Base-by-base conservation (phyloP, 2,888 invertebrate genomes). In the Gasteruption jaculator region DNA sequence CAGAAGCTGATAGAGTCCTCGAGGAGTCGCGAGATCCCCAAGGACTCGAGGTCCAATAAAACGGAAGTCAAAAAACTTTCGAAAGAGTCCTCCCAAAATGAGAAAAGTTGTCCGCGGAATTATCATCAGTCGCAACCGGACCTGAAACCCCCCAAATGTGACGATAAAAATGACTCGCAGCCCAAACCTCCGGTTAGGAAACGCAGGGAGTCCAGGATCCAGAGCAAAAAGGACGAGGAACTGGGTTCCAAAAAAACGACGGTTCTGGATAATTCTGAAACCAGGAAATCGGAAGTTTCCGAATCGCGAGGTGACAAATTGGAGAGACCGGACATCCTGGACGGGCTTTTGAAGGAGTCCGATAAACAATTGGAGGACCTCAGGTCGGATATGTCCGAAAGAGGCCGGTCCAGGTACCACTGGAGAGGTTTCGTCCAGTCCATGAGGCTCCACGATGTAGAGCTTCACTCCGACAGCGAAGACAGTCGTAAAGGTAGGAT, bases 391-490 rank as follows among this genome's bases (percentile, higher is more conserved):
- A 43, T 61, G 14, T 41, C 45, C 34, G 51, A 45, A 12, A 49
- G 53, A n/a, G 53, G 57, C 24, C 53, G 62, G 21, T 53, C 61
- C 4, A 45, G 63, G 19, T 61, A 54, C 27, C 60, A 63, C 33
- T 65, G 65, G 65, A 49, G 60, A 29, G 63, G 63, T 12, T 61
- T 65, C 45, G 61, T 65, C 10, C 64, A 64, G 32, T 64, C 65
- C 1, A 61, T 65, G 58, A 61, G 58, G 26, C 49, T 65, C 7
- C 58, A 63, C 41, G 64, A 66, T 20, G 61, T 57, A 0, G 65
- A 65, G 29, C 52, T 63, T 6, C 63, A 59, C 40, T 66, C 66
- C 4, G 65, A 66, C 34, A 61, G 54, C 50, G 67, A 66, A 43
- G 66, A 65, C 7, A 58, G 63, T 10, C 54, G 56, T 14, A 67